Percentiles rank a stretch among this genome's conserved stretches.
phyloP scores from a whole-genome alignment of 2,797 vertebrate genomes.

The Corythornis leucogaster region DNA sequence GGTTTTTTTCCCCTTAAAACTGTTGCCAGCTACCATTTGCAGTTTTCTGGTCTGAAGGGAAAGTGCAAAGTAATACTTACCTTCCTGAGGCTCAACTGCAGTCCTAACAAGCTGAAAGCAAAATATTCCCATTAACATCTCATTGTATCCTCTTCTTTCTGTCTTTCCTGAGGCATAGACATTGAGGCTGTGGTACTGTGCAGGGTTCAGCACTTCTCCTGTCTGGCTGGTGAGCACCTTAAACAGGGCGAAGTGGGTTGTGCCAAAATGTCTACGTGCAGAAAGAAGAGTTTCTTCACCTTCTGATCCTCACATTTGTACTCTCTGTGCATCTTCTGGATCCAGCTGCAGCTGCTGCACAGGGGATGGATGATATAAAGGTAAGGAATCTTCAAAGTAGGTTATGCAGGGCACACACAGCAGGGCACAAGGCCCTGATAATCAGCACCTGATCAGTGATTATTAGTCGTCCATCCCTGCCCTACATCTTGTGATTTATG shows the following conservation, averaged over 20 bases:
- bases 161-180: neutral
- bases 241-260: neutral
- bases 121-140: neutral
- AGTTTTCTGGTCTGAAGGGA: neutral
- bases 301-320: neutral
- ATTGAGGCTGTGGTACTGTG: neutral
- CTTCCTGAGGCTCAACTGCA: neutral
- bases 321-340: neutral
- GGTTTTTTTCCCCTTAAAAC: neutral
- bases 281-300: neutral
- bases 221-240: neutral
- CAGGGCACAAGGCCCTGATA: neutral
- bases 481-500: neutral
- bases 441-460: neutral
- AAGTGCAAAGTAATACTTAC: neutral
- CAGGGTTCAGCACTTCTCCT: neutral
- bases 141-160: neutral
- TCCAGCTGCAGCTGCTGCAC: neutral
- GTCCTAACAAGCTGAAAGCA: neutral
- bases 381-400: neutral
- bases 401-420: neutral
- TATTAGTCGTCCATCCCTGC: neutral
- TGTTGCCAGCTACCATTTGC: conserved; percentile 15
- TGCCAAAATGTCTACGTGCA: neutral
- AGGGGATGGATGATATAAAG: neutral